Conservation (phyloP, 2,797 vertebrate genomes). For the Manis javanica region DNA sequence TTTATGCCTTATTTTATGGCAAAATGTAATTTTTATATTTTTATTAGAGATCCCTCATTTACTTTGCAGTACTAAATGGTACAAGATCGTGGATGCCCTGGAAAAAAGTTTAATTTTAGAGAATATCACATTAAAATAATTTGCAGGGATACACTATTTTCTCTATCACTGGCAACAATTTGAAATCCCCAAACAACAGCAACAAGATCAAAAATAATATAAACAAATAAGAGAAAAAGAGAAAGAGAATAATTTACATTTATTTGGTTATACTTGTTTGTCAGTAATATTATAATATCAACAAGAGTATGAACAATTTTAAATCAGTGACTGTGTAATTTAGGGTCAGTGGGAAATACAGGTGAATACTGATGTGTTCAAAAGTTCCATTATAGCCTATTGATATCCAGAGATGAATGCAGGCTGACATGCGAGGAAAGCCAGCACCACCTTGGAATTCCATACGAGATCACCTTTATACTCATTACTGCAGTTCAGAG, state of each 20-base stretch:
- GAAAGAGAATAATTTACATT: conserved; percentile 69
- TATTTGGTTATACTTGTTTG: conserved; percentile 73
- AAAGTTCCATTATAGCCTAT: conserved; percentile 90
- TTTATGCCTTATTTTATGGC: background rate
- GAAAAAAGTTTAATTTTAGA: background rate
- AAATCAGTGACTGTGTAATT: conserved; percentile 93
- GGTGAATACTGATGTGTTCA: conserved; percentile 94
- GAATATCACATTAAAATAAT: background rate
- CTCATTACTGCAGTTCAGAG: conserved; percentile 74
- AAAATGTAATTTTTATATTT: background rate
- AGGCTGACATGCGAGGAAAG: conserved; percentile 74
- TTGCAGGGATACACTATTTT: background rate
- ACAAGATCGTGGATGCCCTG: background rate
- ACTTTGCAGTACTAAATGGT: background rate
- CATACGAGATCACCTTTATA: conserved; percentile 83
- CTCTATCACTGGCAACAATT: background rate
- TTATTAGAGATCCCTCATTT: background rate
- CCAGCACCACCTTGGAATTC: conserved; percentile 77
- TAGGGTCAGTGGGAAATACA: conserved; percentile 91
- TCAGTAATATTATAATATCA: conserved; percentile 81
- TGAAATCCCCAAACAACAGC: background rate
- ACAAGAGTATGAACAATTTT: conserved; percentile 92
- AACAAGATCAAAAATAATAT: background rate
- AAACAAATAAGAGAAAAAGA: background rate
- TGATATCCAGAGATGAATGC: conserved; percentile 88